These are phyloP conservation scores for Drosophila percnosoma DNA, from an alignment of 2,888 invertebrate genomes.

Conservation along the genomic window DNA sequence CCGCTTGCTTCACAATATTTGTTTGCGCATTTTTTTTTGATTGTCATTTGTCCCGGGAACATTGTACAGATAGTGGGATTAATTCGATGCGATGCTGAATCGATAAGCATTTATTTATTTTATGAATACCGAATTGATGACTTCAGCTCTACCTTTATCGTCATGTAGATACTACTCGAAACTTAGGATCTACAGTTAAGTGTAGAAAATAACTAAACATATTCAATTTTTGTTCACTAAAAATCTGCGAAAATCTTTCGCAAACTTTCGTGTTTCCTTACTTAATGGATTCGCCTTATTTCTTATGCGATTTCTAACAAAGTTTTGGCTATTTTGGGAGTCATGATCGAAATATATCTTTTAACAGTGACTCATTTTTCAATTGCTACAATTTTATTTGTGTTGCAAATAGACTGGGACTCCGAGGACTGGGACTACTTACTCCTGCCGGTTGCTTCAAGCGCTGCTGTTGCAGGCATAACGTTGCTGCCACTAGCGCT, in stretches of 20 bases:
- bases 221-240: background rate
- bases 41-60: slow-evolving; percentile 9
- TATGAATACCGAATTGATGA: slow-evolving; percentile 11
- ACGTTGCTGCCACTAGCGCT: slow-evolving; percentile 37
- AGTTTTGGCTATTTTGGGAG: too few species aligned
- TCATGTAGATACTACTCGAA: background rate
- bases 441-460: slow-evolving; percentile 79
- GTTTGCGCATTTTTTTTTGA: slow-evolving; percentile 1
- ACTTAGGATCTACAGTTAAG: background rate
- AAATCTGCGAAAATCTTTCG: background rate
- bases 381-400: background rate
- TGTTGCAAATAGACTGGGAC: background rate
- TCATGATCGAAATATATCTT: too few species aligned
- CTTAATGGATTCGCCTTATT: background rate
- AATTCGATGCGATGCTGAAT: slow-evolving; percentile 19
- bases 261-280: background rate
- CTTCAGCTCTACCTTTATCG: background rate
- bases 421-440: slow-evolving; percentile 25
- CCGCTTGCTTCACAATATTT: background rate
- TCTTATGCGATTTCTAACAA: too few species aligned
- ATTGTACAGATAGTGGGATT: slow-evolving; percentile 3
- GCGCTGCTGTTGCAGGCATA: slow-evolving; percentile 36
- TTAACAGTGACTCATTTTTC: background rate
- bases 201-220: background rate
- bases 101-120: slow-evolving; percentile 35